A percentile compares a stretch with the other conserved stretches of the same genome.
Conservation (phyloP, 92 coral and sea anemone species). For the Ricordea florida region DNA sequence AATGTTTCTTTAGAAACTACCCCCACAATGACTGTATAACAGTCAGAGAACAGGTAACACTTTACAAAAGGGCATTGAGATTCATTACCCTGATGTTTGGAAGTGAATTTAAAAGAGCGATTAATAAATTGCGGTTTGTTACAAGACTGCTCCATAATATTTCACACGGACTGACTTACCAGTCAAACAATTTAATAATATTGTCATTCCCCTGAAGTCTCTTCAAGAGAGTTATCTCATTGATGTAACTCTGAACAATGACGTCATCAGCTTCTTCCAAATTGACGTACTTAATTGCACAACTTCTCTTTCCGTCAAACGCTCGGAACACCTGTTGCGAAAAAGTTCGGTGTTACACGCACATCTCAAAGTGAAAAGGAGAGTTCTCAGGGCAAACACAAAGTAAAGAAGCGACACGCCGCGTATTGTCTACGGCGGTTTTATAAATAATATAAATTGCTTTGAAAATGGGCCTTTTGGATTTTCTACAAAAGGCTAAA, state of each 20-base stretch:
- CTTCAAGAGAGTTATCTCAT: constrained; percentile 86
- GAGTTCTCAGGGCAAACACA: no score
- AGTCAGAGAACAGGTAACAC: no score
- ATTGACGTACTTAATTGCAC: constrained; percentile 88
- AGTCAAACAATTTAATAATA: constrained; percentile 85
- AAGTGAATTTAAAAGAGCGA: not conserved
- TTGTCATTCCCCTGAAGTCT: constrained; percentile 96
- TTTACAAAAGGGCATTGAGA: no score
- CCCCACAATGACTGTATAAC: no score
- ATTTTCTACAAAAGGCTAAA: no score
- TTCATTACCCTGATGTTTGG: no score
- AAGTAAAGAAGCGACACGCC: no score
- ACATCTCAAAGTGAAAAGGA: no score
- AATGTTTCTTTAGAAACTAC: no score
- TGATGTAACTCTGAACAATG: constrained; percentile 89
- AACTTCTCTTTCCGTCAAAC: constrained; percentile 80
- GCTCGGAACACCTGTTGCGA: constrained; percentile 68
- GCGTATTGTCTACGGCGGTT: no score
- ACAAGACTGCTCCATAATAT: not conserved
- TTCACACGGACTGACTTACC: constrained; percentile 91
- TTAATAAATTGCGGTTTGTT: not conserved
- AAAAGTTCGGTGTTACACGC: not conserved
- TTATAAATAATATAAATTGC: no score
- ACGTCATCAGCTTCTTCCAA: constrained; percentile 88
- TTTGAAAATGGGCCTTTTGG: no score